Evolutionary conservation across 1,140 invertebrate genomes (phyloP).

Genomic region (Anoplolepis gracilipes): DNA sequence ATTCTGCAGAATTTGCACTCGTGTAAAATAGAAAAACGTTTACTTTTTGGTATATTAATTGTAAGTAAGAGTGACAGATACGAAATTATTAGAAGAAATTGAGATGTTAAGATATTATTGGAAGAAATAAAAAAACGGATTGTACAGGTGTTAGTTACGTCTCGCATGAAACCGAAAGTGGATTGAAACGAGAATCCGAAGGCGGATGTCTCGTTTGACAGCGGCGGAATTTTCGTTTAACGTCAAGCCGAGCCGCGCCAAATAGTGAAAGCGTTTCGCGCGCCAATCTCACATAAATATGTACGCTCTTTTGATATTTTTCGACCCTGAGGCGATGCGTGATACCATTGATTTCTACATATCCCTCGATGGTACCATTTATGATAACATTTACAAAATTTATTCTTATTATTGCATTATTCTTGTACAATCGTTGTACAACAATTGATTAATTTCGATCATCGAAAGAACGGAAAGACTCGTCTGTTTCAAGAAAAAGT

Average conservation of each 20-base stretch:
- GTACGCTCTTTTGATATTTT: constrained; percentile 32
- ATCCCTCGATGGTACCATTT: background rate
- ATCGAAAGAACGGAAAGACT: background rate
- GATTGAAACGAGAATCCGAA: background rate
- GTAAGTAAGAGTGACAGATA: no score
- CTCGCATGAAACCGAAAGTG: background rate
- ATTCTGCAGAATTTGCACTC: no score
- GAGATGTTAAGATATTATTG: no score
- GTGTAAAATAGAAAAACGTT: no score
- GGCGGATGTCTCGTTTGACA: no score
- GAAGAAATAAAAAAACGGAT: no score
- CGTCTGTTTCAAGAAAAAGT: background rate
- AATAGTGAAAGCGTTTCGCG: constrained; percentile 64
- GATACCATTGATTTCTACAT: constrained; percentile 24
- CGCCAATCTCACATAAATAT: background rate
- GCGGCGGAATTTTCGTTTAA: constrained; percentile 11
- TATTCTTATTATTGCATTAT: background rate
- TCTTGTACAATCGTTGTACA: background rate
- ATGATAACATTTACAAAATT: background rate
- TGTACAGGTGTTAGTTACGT: no score
- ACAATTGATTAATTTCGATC: background rate
- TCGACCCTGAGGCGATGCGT: constrained; percentile 15
- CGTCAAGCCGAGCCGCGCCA: background rate
- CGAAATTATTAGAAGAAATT: no score
- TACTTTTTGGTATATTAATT: no score